Base-by-base conservation (phyloP, 2,113 vertebrate species). In the Rousettus leschenaultii region DNA sequence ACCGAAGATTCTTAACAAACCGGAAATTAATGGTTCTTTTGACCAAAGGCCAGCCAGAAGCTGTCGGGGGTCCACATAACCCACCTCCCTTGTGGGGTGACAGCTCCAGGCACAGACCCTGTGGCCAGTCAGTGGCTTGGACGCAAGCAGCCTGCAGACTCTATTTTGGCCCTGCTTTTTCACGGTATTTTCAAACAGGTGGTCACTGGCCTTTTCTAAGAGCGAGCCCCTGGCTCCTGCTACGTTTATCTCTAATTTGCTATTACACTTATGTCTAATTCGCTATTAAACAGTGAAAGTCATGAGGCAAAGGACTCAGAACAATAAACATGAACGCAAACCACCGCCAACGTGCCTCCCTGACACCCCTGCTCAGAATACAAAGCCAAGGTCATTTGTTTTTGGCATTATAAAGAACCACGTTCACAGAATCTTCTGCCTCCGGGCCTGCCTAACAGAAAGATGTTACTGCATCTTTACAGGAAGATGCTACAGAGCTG, bases 21-120 rank as follows among this genome's bases (percentile, higher is more conserved):
- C n/a, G 8, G 18, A 66, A 55, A 73, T 8, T 18, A 85, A 74
- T 2, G 14, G 63, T 24, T 78, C 28, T 78, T 59, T 48, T 14
- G 35, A 70, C 33, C 16, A 59, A 18, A 73, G 35, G 14, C 75
- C 63, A 94, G 71, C 21, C 2, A 16, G 83, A 61, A 63, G 2
- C 6, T 3, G 8, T 43, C n/a, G 26, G 21, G 24, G 26, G 43
- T 84, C 43, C 43, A 21, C 14, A 55, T 10, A 10, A 68, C 21
- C 26, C 19, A 35, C 40, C 7, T 7, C 28, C 7, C 19, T 57
- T 2, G 0, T 0, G 1, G 7, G 66, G 26, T 0, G 2, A 43
- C 13, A 6, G 5, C 21, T 35, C 28, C 65, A 38, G 28, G 28
- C 82, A 45, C 35, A 45, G 48, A 28, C 6, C 59, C 43, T 24